phyloP scores from a whole-genome alignment of 1,140 invertebrate genomes.

The Bombus fervidus region DNA sequence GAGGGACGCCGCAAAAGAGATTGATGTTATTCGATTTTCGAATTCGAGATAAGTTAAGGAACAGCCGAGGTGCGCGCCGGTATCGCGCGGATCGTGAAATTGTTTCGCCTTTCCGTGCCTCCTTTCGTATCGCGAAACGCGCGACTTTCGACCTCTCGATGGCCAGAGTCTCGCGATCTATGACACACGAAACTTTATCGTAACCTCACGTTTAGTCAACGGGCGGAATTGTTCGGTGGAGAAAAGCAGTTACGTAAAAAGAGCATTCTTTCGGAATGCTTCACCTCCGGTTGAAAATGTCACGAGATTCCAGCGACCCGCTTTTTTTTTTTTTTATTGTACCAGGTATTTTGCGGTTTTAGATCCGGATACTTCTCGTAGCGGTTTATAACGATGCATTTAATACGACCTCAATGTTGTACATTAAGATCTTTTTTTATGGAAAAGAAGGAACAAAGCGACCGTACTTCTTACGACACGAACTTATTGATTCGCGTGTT shows the following conservation, averaged over 20 bases:
- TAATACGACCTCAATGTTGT: background rate
- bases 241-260: background rate
- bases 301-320: conserved; percentile 7
- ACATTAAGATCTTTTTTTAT: background rate
- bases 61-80: conserved; percentile 24
- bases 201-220: background rate
- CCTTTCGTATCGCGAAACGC: background rate
- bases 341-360: background rate
- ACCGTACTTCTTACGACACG: background rate
- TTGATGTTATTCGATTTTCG: conserved; percentile 69
- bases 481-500: background rate
- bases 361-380: background rate
- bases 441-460: too few relatives aligned
- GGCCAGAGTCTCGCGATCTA: background rate
- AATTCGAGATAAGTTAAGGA: conserved; percentile 65
- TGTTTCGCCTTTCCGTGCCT: conserved; percentile 36
- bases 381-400: background rate
- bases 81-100: conserved; percentile 39
- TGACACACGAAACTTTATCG: background rate
- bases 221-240: background rate
- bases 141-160: background rate
- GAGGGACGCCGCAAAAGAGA: conserved; percentile 60
- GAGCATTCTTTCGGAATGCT: background rate
- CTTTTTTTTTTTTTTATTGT: background rate
- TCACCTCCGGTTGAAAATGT: background rate